Evolutionary conservation across 1,140 invertebrate genomes (phyloP), one percentile per base, ranked within the genome.

Genomic region (Drosophila yakuba): DNA sequence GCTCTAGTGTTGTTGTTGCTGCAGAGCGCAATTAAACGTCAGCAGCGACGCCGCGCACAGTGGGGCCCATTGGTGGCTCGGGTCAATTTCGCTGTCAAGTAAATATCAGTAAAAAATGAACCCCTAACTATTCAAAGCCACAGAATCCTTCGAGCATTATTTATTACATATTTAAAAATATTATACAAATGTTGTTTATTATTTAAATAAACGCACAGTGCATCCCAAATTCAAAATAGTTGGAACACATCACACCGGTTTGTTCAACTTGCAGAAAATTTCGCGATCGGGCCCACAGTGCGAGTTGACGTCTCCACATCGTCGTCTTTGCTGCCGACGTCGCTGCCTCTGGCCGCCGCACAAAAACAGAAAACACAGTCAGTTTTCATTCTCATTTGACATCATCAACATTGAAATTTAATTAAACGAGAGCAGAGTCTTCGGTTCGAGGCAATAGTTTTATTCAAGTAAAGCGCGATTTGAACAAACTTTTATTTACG

Each of bases 301-400:
- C 57, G 36, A 45, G 35, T 25, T 72, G 54, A 64, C 69, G 72
- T 83, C 62, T 61, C 59, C 54, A 67, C 48, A 76, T 71, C 44
- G 73, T 54, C 63, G 73, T 28, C 38, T 62, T 67, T 48, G 54
- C 61, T 47, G 73, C 75, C 50, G 74, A 47, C 59, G 77, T 68
- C 47, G 81, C 48, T 67, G 82, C 69, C 50, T 63, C 75, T 88
- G 64, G 59, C 55, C 36, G 71, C 72, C 54, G 73, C 73, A 50
- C 38, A 63, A 83, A 81, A 84, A 78, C 67, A 85, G 59, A 84
- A 80, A 83, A 77, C 63, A 84, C 81, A 88, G 84, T 89, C 84
- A 89, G 84, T 88, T 88, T 88, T 89, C 80, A 89, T 88, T 88
- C 84, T 88, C 84, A 88, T 88, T 88, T 88, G 84, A 88, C 84